Base-by-base conservation (phyloP, 64 coral and sea anemone species). In the Montipora capricornis region DNA sequence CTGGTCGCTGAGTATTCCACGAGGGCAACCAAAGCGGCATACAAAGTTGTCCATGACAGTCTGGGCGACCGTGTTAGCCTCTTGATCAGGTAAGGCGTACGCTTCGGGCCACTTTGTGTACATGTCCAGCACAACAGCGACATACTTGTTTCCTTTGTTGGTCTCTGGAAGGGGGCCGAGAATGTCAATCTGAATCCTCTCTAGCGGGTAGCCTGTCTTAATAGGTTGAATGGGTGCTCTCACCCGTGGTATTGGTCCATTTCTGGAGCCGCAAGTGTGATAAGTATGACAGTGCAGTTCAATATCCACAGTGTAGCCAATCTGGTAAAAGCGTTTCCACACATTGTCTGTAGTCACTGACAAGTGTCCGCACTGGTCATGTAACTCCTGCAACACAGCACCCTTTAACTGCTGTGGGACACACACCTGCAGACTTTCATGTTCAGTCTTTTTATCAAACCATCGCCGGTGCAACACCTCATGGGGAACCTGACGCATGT, bases 101-200 rank as follows among this genome's bases (percentile, higher is more conserved):
- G 73, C 85, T 68, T 95, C 86, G 46, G 62, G 15, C 83, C 94
- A 84, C 53, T 96, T 96, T 11, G 85, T 88, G 11, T 89, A 89
- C 84, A 89, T 89, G 76, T 96, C 79, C 7, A 66, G 74, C 5
- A 96, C 70, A n/a, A 96, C 90, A 20, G 88, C 82, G 14, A 92
- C 20, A n/a, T 81, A 95, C 66, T 89, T 81, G 89, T 92, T 91
- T 20, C 57, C 84, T 68, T 24, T 49, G 8, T 89, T 68, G 5
- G 90, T 74, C 44, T 11, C 29, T 15, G 90, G 85, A 17, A 89
- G 37, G 8, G 79, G 90, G 5, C 89, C 89, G 26, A 59, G 59
- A 15, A 96, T 45, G 68, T 96, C 90, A 9, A 96, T 26, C 26
- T 26, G 26, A 26, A 26, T 26, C 26, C 26, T 7, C 0, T 90